Evolutionary conservation across 2,888 invertebrate species (phyloP).

Genomic region (Napeogenes sylphis): DNA sequence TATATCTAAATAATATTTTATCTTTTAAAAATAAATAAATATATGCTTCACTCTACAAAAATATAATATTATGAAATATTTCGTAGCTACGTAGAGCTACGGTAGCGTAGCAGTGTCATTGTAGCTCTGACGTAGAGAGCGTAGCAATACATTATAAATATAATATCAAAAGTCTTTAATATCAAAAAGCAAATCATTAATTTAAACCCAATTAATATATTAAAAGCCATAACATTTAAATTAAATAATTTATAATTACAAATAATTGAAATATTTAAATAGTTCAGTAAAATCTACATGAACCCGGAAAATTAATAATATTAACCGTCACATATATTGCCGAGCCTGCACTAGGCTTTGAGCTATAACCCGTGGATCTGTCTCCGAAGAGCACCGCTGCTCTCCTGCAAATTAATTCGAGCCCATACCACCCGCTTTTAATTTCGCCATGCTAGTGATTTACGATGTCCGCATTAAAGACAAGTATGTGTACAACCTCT

Average conservation of each 20-base stretch:
- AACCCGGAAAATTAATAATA: not conserved
- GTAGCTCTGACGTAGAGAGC: no score
- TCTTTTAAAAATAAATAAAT: no score
- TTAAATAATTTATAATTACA: not conserved
- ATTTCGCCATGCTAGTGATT: slow-evolving; percentile 68
- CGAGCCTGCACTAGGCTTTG: slow-evolving; percentile 38
- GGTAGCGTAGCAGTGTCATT: not conserved
- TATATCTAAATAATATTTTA: no score
- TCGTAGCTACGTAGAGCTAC: not conserved
- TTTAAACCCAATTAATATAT: not conserved
- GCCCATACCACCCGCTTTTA: slow-evolving; percentile 58
- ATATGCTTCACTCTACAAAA: no score
- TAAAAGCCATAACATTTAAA: not conserved
- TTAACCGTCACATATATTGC: not conserved
- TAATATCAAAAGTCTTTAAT: no score
- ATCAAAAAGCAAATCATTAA: no score
- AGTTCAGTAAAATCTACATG: not conserved
- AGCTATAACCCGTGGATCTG: slow-evolving; percentile 57
- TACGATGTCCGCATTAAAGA: slow-evolving; percentile 67
- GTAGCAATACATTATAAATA: no score
- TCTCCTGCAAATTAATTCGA: slow-evolving; percentile 61
- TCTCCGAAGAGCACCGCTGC: slow-evolving; percentile 51
- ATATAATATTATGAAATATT: not conserved
- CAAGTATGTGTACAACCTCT: slow-evolving; percentile 57
- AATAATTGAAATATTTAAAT: not conserved